A percentile compares a stretch with the other conserved stretches of the same genome.
Conservation (phyloP, 2,113 vertebrate genomes). For the Pituophis catenifer region DNA sequence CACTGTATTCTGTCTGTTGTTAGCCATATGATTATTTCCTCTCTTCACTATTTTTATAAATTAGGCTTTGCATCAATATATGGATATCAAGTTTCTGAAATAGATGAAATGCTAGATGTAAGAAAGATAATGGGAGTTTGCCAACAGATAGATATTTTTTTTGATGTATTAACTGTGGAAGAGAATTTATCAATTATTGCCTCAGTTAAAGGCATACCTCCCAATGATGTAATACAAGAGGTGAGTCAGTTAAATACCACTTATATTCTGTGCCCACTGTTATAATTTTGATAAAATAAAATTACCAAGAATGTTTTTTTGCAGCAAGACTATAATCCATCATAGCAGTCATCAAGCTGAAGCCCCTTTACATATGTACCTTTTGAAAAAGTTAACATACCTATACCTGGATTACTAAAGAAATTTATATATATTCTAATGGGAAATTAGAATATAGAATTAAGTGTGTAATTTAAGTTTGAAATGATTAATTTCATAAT, state of each 20-base stretch:
- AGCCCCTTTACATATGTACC: neutral
- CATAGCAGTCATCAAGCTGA: neutral
- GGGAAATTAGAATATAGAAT: neutral
- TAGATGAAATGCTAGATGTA: slow-evolving; percentile 86
- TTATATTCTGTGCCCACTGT: neutral
- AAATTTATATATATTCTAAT: too few species aligned
- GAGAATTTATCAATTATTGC: slow-evolving; percentile 95
- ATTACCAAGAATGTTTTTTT: neutral
- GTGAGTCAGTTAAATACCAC: slow-evolving; percentile 57
- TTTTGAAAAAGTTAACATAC: neutral
- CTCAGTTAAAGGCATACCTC: slow-evolving; percentile 89
- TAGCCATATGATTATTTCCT: neutral
- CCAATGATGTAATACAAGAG: slow-evolving; percentile 80
- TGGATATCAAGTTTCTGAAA: slow-evolving; percentile 84
- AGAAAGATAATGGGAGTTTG: slow-evolving; percentile 91
- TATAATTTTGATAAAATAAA: neutral
- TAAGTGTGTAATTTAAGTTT: neutral
- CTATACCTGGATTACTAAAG: neutral
- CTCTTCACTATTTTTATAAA: slow-evolving; percentile 3
- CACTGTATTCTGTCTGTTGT: neutral
- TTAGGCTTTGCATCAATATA: slow-evolving; percentile 87
- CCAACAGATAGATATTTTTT: slow-evolving; percentile 93
- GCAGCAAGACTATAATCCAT: neutral
- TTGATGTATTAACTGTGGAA: slow-evolving; percentile 94
- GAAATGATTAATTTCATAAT: neutral